Evolutionary conservation across 2,113 vertebrate species (phyloP).

Genomic region (Salvator merianae): DNA sequence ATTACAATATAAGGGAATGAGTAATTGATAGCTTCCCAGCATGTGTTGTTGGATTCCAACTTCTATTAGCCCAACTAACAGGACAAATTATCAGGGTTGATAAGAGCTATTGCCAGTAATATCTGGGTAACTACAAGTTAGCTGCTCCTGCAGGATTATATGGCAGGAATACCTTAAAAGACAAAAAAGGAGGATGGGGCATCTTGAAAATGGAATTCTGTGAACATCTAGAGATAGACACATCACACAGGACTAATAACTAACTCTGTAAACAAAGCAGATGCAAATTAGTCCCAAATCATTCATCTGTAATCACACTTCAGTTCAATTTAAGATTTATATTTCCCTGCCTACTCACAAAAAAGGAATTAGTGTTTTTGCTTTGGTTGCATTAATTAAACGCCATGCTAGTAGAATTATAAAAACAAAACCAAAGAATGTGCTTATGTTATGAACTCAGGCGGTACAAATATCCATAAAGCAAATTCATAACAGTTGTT

Average conservation of each 20-base stretch:
- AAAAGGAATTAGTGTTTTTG: conserved; percentile 55
- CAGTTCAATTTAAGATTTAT: conserved; percentile 62
- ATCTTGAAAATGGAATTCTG: conserved; percentile 43
- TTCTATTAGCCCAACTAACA: no score
- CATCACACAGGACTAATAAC: conserved; percentile 11
- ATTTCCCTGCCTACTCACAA: conserved; percentile 61
- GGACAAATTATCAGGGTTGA: no score
- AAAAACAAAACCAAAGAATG: conserved; percentile 37
- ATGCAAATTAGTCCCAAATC: conserved; percentile 61
- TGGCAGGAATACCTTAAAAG: conserved; percentile 12
- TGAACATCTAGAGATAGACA: conserved; percentile 48
- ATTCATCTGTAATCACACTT: conserved; percentile 69
- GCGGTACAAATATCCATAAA: conserved; percentile 51
- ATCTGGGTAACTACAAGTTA: no score
- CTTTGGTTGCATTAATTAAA: conserved; percentile 51
- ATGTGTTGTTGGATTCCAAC: no score
- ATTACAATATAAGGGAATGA: neutral
- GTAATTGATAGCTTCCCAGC: no score
- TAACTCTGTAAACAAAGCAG: conserved; percentile 60
- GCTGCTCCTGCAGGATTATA: conserved; percentile 6
- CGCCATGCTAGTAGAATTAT: conserved; percentile 48
- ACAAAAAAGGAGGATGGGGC: neutral
- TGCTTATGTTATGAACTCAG: conserved; percentile 30
- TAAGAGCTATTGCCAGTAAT: no score
- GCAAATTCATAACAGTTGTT: conserved; percentile 35